Evolutionary conservation across 2,888 invertebrate species (phyloP), one percentile per base, ranked within the genome.

Genomic region (Agrilus cyanescens): DNA sequence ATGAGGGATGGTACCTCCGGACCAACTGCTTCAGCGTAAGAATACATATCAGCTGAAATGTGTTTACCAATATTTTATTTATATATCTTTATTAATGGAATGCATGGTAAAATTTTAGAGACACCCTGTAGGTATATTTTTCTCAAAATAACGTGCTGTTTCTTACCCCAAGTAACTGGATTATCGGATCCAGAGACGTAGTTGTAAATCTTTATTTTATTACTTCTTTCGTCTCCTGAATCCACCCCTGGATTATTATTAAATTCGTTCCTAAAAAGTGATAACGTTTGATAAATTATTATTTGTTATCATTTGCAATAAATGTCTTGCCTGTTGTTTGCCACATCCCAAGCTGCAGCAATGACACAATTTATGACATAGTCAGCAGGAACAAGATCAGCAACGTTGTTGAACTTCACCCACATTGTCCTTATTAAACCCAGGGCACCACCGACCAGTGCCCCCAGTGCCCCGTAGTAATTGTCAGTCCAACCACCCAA

Each of bases 171-270:
- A 0, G 78, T 80, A 35, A 93, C 66, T 2, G 80, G 78, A 58
- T 90, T 88, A 46, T 84, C 75, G 2, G 73, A 71, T 0, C 87
- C 84, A 1, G 90, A 85, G 2, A 89, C 85, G 62, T 81, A 87
- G 67, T 93, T 93, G 69, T 85, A 91, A 35, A 91, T 78, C 0
- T 78, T 71, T 1, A 59, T 51, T 39, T 57, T 49, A n/a, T 50
- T 47, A 5, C 46, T 13, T 3, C 10, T 25, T 1, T 25, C 25
- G 25, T 25, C 25, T 25, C 25, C 10, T 43, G 15, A 16, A 10
- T 25, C 25, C 25, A 25, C 10, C 25, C 25, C 32, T 45, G 25
- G 8, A 25, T 25, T 25, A 10, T 25, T 25, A 10, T 2, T 25
- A 47, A 18, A 13, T 10, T 25, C 25, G 10, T 25, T 25, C 25